Conservation (phyloP, 1,140 invertebrate genomes). For the Papilio glaucus region DNA sequence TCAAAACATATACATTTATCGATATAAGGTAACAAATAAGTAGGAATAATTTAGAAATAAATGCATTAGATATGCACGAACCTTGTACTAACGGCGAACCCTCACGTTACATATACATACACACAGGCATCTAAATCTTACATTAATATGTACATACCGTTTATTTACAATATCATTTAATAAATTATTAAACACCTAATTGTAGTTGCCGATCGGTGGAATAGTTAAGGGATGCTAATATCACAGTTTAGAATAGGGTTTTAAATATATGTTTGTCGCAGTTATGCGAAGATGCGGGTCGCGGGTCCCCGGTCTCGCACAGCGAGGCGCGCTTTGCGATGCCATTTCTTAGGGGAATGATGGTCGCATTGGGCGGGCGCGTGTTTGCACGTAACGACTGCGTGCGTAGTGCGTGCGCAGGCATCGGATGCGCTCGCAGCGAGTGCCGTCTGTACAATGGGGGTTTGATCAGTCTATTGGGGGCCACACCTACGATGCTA, state of each 20-base stretch:
- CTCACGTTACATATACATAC: conserved; percentile 17
- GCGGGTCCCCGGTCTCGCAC: conserved; percentile 53
- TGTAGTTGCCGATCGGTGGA: conserved; percentile 57
- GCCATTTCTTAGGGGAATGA: conserved; percentile 67
- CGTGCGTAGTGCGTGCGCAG: conserved; percentile 68
- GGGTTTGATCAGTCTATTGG: conserved; percentile 62
- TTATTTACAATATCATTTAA: conserved; percentile 72
- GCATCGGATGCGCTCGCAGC: conserved; percentile 59
- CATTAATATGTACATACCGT: conserved; percentile 69
- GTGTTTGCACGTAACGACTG: conserved; percentile 60
- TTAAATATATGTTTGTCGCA: conserved; percentile 68
- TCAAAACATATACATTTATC: conserved; percentile 49
- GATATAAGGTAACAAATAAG: conserved; percentile 52
- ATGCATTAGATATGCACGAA: conserved; percentile 58
- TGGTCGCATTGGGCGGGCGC: conserved; percentile 72
- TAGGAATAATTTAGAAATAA: conserved; percentile 56
- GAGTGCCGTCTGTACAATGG: conserved; percentile 66
- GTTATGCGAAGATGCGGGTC: conserved; percentile 44
- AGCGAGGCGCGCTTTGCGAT: conserved; percentile 64
- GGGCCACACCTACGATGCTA: conserved; percentile 72
- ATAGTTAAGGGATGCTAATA: conserved; percentile 58
- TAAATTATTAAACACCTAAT: conserved; percentile 61
- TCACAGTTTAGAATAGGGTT: conserved; percentile 80
- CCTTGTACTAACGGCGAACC: conserved; percentile 43
- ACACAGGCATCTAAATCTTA: conserved; percentile 30